phyloP scores from a whole-genome alignment of 2,113 vertebrate species.

The Psilopsiagon aurifrons region DNA sequence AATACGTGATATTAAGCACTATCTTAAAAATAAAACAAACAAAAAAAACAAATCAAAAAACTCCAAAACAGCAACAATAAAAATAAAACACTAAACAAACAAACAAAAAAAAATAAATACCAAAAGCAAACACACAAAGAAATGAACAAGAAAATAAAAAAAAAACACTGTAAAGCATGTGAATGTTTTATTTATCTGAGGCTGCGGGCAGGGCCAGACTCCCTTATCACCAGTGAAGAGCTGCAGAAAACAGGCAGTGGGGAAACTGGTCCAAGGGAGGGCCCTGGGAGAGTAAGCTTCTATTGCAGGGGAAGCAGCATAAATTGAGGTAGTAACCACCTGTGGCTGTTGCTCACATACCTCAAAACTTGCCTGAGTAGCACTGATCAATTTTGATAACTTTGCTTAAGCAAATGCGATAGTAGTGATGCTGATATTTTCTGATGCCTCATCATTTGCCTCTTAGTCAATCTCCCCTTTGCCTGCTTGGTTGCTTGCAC shows the following conservation, averaged over 20 bases:
- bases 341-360: not conserved
- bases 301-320: not conserved
- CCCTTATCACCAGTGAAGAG: not conserved
- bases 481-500: not conserved
- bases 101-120: not conserved
- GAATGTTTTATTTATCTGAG: not conserved
- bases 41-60: not conserved
- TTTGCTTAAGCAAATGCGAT: not conserved
- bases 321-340: not conserved
- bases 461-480: not conserved
- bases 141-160: not conserved
- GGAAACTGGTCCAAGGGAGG: not conserved
- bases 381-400: not conserved
- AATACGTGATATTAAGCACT: not conserved
- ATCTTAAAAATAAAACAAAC: not conserved
- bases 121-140: not conserved
- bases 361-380: not conserved
- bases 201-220: not conserved
- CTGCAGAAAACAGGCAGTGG: fast-evolving
- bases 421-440: not conserved
- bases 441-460: not conserved
- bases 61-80: not conserved
- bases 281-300: not conserved
- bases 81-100: not conserved
- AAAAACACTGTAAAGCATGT: not conserved